Base-by-base conservation (phyloP, 2,888 invertebrate species). In the Dicycla oo region DNA sequence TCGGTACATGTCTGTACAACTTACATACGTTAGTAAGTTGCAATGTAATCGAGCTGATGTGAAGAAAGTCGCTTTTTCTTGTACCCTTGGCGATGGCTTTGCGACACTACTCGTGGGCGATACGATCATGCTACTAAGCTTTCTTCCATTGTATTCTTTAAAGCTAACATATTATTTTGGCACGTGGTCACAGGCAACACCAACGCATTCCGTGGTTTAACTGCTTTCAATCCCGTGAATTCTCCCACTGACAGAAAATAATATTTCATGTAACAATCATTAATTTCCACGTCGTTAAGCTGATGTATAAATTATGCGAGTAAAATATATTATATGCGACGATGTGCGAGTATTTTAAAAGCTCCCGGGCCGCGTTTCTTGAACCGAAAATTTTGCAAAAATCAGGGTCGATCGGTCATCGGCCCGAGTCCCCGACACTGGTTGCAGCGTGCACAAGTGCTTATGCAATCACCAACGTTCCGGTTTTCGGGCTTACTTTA, bases 401-500 rank as follows among this genome's bases (percentile, higher is more conserved):
- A 90, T 90, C 88, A 91, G 88, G 88, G 88, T 88, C 88, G 86
- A 34, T 82, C 88, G 93, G 94, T 92, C 94, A 87, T 88, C 89
- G 94, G 86, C 90, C 94, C 87, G 73, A 80, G 94, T 86, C 90
- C 93, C 84, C 88, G 73, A 81, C 82, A 87, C 88, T 85, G 88
- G 89, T 86, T 89, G 91, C 89, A 89, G 84, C 86, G 88, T 69
- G 90, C 90, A 90, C 85, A 87, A 89, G 88, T 76, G 84, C 89
- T 95, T 94, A 94, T 93, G 94, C 91, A 94, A 94, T 91, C 85
- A 79, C 74, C 63, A 87, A 82, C 85, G 80, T 90, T 89, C 92
- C 92, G 92, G 94, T 92, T 93, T 90, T 87, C 40, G 88, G 71
- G 69, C 83, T 85, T 80, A 79, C 79, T 79, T 69, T 81, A 81